Percentiles rank a stretch among this genome's conserved stretches.
phyloP scores from a whole-genome alignment of 2,888 invertebrate species.

The Beris morrisii region DNA sequence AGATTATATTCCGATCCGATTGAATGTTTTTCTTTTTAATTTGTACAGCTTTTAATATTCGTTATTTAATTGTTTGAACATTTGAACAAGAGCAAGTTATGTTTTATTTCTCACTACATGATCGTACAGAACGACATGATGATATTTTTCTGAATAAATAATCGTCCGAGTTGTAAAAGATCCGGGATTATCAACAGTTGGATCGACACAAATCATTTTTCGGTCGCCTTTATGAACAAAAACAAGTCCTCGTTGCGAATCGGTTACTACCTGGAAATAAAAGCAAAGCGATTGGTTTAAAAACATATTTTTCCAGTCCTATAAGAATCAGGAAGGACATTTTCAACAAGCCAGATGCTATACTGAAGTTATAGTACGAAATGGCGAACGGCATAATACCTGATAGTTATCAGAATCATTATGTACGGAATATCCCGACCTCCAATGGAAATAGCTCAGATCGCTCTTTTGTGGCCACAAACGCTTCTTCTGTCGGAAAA shows the following conservation, averaged over 20 bases:
- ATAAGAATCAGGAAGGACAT: too few relatives aligned
- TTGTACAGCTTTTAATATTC: too few relatives aligned
- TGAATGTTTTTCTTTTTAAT: too few relatives aligned
- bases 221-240: slow-evolving; percentile 82
- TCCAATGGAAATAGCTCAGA: slow-evolving; percentile 73
- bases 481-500: slow-evolving; percentile 67
- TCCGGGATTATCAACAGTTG: slow-evolving; percentile 62
- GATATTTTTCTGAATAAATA: slow-evolving; percentile 67
- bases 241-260: slow-evolving; percentile 70
- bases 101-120: slow-evolving; percentile 69
- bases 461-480: slow-evolving; percentile 71
- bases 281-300: not conserved
- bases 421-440: slow-evolving; percentile 67
- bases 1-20: too few relatives aligned
- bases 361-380: not conserved
- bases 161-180: slow-evolving; percentile 68
- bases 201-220: slow-evolving; percentile 74
- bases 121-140: slow-evolving; percentile 78
- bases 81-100: slow-evolving; percentile 40
- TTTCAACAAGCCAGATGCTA: too few relatives aligned
- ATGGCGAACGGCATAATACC: slow-evolving; percentile 52
- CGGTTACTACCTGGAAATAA: slow-evolving; percentile 62
- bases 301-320: too few relatives aligned
- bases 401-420: slow-evolving; percentile 78
- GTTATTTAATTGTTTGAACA: too few relatives aligned